These are phyloP conservation scores for Luscinia megarhynchos DNA, from an alignment of 2,797 vertebrate genomes.

Conservation along the genomic window DNA sequence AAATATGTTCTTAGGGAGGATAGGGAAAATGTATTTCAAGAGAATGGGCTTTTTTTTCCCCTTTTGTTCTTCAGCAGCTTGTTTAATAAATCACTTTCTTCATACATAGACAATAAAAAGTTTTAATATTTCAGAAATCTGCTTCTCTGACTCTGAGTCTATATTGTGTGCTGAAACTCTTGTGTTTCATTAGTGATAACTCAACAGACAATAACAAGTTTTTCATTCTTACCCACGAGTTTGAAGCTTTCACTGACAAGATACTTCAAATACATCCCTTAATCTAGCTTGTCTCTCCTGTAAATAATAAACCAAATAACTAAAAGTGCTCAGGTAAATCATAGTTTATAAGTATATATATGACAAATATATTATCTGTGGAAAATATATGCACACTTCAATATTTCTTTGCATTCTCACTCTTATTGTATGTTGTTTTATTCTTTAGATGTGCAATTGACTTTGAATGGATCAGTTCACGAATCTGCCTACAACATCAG, in stretches of 20 bases:
- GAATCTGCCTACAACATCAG: background rate
- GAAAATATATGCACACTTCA: background rate
- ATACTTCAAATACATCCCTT: background rate
- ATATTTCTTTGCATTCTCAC: background rate
- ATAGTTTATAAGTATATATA: background rate
- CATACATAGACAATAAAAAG: background rate
- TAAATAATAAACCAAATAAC: background rate
- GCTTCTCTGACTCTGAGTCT: background rate
- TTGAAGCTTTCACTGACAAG: background rate
- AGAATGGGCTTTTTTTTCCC: background rate
- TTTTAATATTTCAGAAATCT: background rate
- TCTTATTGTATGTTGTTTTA: background rate
- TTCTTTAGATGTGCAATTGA: background rate
- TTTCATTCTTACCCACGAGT: background rate
- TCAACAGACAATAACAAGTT: background rate
- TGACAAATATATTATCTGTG: background rate
- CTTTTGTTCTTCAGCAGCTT: background rate
- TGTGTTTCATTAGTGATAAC: background rate
- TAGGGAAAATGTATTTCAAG: conserved; percentile 1
- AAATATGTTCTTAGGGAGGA: background rate
- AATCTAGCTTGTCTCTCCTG: background rate
- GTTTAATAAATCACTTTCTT: conserved; percentile 33
- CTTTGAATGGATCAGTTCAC: background rate
- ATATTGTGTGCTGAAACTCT: background rate
- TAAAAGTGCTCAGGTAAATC: background rate